phyloP scores from a whole-genome alignment of 1,140 invertebrate species.

The honey bee (Apis mellifera) region Amel_HAv3.1 CM009943.2:7070501-7071000 shows the following conservation, averaged over 20 bases:
- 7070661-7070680: slow-evolving; percentile 48
- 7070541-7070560: not conserved
- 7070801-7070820: slow-evolving; percentile 27
- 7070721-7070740: slow-evolving; percentile 64
- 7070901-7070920: slow-evolving; percentile 20
- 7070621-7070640: slow-evolving; percentile 32
- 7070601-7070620: slow-evolving; percentile 30
- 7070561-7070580: not conserved
- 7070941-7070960: not conserved
- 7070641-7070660: slow-evolving; percentile 57
- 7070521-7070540: no score
- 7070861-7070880: not conserved
- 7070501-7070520: no score
- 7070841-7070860: slow-evolving; percentile 28
- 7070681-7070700: slow-evolving; percentile 71
- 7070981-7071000: slow-evolving; percentile 2
- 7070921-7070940: slow-evolving; percentile 32
- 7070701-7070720: slow-evolving; percentile 77
- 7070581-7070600: not conserved
- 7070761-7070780: slow-evolving; percentile 10
- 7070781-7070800: no score
- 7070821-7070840: slow-evolving; percentile 41
- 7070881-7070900: no score
- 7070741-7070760: slow-evolving; percentile 41
- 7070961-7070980: not conserved